Evolutionary conservation across 2,797 vertebrate species (phyloP), one percentile per base, ranked within the genome.

Genomic region (Miichthys miiuy): DNA sequence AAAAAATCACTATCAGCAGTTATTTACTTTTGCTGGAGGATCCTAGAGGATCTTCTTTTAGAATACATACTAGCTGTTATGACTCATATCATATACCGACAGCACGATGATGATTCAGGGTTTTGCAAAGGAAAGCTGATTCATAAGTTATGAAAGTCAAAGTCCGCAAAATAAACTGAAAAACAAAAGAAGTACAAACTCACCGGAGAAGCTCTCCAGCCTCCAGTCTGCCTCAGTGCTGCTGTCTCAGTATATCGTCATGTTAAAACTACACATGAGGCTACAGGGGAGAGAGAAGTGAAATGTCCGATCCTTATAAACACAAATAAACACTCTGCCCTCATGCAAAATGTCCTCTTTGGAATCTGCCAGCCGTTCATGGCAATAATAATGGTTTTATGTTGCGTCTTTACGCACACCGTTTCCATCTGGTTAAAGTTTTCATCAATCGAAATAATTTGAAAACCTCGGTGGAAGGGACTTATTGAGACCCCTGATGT

Each of bases 401-500:
- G 64, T 8, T 79, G 85, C 83, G 79, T 72, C 81, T 89, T 90
- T 86, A 84, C 81, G 86, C 89, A 85, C 69, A 58, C 64, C 72
- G 67, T 71, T 75, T 75, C 80, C 73, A 57, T 64, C 78, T 65
- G 61, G 42, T 82, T 34, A 84, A 38, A 42, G 74, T 50, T 80
- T 83, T 80, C 85, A 82, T 86, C 78, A 73, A 74, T 63, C 80
- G 82, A 71, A 84, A 82, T 86, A 54, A 87, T 89, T 93, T 93
- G 77, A 94, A 89, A 91, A 94, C 94, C 95, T 85, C 89, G 79
- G 86, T 91, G 92, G 91, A 95, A 91, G 94, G 91, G 69, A 90
- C 85, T 95, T 91, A 93, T 93, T 92, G 94, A 94, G 79, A 91
- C 67, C 88, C 75, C 88, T 77, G 86, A 60, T 79, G 82, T 66